Conservation (phyloP, 2,797 vertebrate species). For the Poecilia gillii region DNA sequence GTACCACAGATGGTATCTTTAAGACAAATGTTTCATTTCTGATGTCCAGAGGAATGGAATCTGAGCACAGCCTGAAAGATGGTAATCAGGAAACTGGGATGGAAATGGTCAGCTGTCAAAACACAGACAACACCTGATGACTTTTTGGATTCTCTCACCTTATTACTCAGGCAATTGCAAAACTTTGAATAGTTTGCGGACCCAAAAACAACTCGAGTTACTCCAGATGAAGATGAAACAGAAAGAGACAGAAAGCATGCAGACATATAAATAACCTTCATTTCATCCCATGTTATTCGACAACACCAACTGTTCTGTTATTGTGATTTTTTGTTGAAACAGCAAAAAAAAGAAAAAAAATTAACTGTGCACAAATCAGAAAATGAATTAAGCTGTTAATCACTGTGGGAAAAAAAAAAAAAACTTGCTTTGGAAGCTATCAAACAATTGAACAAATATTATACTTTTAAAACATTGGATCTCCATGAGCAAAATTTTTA, state of each 20-base stretch:
- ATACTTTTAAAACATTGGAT: not conserved
- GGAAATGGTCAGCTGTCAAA: constrained; percentile 86
- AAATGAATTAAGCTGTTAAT: not conserved
- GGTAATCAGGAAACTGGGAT: constrained; percentile 78
- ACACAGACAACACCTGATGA: constrained; percentile 80
- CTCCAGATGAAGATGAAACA: not conserved
- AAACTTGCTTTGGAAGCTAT: not conserved
- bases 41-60: constrained; percentile 86
- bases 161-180: constrained; percentile 57
- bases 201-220: constrained; percentile 40
- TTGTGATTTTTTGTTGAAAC: not conserved
- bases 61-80: constrained; percentile 84
- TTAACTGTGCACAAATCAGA: not conserved
- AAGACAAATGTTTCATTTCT: constrained; percentile 88
- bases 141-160: constrained; percentile 75
- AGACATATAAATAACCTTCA: not conserved
- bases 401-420: not conserved
- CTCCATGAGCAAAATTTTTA: not conserved
- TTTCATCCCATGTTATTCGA: not conserved
- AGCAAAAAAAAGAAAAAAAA: not conserved
- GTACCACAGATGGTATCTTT: constrained; percentile 89
- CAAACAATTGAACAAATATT: too few species aligned
- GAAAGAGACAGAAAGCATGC: too few species aligned
- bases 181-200: constrained; percentile 61
- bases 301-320: not conserved